Evolutionary conservation across 1,140 invertebrate species (phyloP), one percentile per base, ranked within the genome.

Genomic region (Samia ricini): DNA sequence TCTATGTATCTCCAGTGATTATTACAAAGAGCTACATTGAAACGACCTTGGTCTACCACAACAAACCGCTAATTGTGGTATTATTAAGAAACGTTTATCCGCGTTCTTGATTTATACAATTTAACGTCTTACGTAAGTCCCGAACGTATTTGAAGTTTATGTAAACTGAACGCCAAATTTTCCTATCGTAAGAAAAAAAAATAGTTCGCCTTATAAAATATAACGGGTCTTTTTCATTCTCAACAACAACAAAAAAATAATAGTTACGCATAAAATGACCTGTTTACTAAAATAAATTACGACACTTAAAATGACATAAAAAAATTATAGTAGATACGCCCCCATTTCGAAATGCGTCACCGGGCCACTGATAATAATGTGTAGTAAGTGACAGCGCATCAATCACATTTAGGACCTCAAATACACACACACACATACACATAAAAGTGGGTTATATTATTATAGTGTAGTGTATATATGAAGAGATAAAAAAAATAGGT

Each of bases 401-500:
- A 64, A 69, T 65, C 63, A 71, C 60, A 68, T 74, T 63, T 71
- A 65, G 68, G 72, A 68, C 60, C 60, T 69, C 23, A 70, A 22
- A 70, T 70, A 74, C 84, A 85, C 81, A 76, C 82, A 76, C 66
- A 56, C 72, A 20, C 51, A 59, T 29, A 19, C 63, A 71, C 56
- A 61, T 65, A 64, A 79, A 89, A 79, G 77, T 89, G 78, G 87
- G 87, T 88, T 89, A 87, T 70, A 85, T 77, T 70, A 85, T 77
- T 77, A 77, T 81, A 77, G 76, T 74, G 81, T 42, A 79, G 76
- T 75, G 74, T n/a, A n/a, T n/a, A n/a, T n/a, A n/a, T n/a, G n/a
- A n/a, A 64, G 76, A 88, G 85, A 89, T 87, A 89, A 87, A 89
- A 86, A 66, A 89, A 89, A 89, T 89, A 76, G 87, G 87, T 88